phyloP scores from a whole-genome alignment of 2,113 vertebrate genomes.

The Microtus pennsylvanicus region DNA sequence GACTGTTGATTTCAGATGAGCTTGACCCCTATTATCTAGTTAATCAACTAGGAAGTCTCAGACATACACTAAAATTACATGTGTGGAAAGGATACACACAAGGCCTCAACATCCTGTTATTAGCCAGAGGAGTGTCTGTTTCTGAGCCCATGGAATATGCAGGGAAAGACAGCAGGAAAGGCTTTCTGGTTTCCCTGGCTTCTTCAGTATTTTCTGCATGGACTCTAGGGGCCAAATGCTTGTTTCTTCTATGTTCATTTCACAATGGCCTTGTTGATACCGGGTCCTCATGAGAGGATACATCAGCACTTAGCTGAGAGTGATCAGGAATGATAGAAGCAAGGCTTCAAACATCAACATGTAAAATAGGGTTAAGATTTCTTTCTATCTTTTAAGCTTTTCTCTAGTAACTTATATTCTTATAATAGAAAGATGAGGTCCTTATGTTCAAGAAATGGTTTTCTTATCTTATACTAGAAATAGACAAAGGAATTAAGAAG shows the following conservation, averaged over 20 bases:
- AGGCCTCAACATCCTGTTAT: background rate
- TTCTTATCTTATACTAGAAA: background rate
- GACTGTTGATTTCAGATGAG: background rate
- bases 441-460: background rate
- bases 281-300: background rate
- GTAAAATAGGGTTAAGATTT: background rate
- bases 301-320: background rate
- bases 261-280: no score
- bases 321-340: background rate
- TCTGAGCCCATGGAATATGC: background rate
- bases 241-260: background rate
- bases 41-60: background rate
- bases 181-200: background rate
- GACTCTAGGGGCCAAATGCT: background rate
- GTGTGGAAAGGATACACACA: background rate
- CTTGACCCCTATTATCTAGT: background rate
- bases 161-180: background rate
- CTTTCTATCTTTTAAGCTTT: constrained; percentile 12
- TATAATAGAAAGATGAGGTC: background rate
- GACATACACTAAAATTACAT: background rate
- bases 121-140: background rate
- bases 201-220: background rate
- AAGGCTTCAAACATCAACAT: constrained; percentile 12
- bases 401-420: background rate
- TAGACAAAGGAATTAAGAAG: background rate